Percentiles rank a stretch among this genome's conserved stretches.
phyloP scores from a whole-genome alignment of 2,888 invertebrate genomes.

The Hypsopygia costalis region DNA sequence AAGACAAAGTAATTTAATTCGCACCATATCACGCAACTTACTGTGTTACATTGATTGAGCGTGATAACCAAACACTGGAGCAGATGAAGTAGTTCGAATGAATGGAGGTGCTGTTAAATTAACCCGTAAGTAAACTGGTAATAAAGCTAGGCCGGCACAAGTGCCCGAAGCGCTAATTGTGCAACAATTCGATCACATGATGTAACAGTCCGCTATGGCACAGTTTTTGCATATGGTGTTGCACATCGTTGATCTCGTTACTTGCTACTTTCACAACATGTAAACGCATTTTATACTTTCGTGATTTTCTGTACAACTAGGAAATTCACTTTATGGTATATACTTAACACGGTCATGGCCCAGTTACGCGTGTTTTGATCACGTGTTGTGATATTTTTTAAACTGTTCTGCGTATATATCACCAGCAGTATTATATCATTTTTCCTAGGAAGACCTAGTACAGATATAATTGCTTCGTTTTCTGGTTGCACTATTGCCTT shows the following conservation, averaged over 20 bases:
- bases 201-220: conserved; percentile 36
- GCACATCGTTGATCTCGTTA: conserved; percentile 32
- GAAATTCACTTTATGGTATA: neutral
- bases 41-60: neutral
- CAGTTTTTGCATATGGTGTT: conserved; percentile 37
- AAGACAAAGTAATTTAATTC: too few relatives aligned
- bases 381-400: too few relatives aligned
- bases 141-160: conserved; percentile 9
- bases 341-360: neutral
- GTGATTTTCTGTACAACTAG: neutral
- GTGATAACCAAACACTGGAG: neutral
- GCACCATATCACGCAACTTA: neutral
- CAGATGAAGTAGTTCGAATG: neutral
- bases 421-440: too few relatives aligned
- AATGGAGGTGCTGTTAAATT: conserved; percentile 6
- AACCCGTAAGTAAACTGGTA: conserved; percentile 8
- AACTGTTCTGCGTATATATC: too few relatives aligned
- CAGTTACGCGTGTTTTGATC: neutral
- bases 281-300: conserved; percentile 25
- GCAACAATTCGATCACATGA: conserved; percentile 27
- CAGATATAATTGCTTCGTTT: too few relatives aligned
- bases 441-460: too few relatives aligned
- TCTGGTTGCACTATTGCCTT: too few relatives aligned
- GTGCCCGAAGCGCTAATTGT: conserved; percentile 16
- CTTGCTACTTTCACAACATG: conserved; percentile 44